Conservation (phyloP, 2,113 vertebrate genomes). For the human (Homo sapiens) region DNA sequence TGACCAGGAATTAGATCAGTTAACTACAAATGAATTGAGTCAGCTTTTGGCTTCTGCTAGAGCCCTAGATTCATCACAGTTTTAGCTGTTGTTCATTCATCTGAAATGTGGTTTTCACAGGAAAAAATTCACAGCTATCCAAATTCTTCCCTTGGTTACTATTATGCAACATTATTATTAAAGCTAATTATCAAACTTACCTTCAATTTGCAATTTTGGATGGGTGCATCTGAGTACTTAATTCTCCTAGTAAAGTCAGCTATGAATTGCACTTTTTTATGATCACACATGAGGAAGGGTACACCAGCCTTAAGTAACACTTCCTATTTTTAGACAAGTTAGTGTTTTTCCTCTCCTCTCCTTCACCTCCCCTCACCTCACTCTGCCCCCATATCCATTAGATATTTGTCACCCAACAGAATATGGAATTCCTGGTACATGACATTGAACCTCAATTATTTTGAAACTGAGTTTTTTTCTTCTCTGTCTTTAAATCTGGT, state of each 20-base stretch:
- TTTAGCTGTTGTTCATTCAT: conserved; percentile 48
- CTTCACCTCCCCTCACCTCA: not conserved
- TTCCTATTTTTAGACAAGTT: not conserved
- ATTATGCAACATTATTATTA: not conserved
- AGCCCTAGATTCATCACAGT: not conserved
- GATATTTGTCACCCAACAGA: not conserved
- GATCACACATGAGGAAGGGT: not conserved
- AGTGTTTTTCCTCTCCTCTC: not conserved
- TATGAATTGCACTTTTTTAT: not conserved
- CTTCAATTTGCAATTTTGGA: not conserved
- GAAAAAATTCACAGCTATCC: not conserved
- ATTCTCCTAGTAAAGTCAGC: not conserved
- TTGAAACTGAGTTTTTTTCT: not conserved
- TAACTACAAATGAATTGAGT: conserved; percentile 48
- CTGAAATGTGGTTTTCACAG: conserved; percentile 39
- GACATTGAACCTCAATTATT: not conserved
- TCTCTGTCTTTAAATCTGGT: not conserved
- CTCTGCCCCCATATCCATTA: not conserved
- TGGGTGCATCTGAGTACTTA: not conserved
- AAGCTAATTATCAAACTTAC: conserved; percentile 30
- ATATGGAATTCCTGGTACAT: not conserved
- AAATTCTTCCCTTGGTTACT: conserved; percentile 37
- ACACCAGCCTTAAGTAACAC: not conserved
- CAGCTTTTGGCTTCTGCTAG: conserved; percentile 50
- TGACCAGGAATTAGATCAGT: conserved; percentile 52